These are phyloP conservation scores for Melanotaenia maccullochi DNA, from an alignment of 2,797 vertebrate species.

Conservation along the genomic window DNA sequence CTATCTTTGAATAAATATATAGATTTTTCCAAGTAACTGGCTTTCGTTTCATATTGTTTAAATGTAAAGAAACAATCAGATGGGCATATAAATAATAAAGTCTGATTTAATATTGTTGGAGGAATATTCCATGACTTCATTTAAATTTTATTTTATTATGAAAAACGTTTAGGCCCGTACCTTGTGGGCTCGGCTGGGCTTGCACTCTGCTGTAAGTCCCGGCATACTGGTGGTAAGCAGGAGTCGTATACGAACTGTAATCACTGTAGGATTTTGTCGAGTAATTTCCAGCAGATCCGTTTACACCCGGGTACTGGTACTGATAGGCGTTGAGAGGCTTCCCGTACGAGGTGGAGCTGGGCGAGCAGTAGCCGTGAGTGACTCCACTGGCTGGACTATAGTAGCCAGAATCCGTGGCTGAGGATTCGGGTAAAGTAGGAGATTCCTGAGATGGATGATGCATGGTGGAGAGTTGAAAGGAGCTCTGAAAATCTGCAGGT, in stretches of 20 bases:
- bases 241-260: slow-evolving; percentile 91
- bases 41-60: neutral
- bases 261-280: slow-evolving; percentile 93
- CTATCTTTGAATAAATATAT: neutral
- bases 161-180: slow-evolving; percentile 71
- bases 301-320: slow-evolving; percentile 95
- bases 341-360: slow-evolving; percentile 92
- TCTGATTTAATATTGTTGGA: neutral
- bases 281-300: slow-evolving; percentile 91
- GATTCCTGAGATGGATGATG: slow-evolving; percentile 99
- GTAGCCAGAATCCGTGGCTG: slow-evolving; percentile 97
- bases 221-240: slow-evolving; percentile 94
- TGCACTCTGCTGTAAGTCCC: slow-evolving; percentile 94
- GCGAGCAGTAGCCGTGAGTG: slow-evolving; percentile 94
- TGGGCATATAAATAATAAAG: neutral
- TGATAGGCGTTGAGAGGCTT: slow-evolving; percentile 95
- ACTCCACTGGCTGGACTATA: slow-evolving; percentile 88
- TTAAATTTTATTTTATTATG: neutral
- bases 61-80: neutral
- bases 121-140: neutral
- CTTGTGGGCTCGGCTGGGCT: slow-evolving; percentile 91
- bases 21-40: neutral
- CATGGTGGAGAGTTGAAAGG: slow-evolving; percentile 93
- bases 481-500: slow-evolving; percentile 91
- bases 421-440: slow-evolving; percentile 96